phyloP scores from a whole-genome alignment of 2,888 invertebrate species.

The Pseudoips prasinana region DNA sequence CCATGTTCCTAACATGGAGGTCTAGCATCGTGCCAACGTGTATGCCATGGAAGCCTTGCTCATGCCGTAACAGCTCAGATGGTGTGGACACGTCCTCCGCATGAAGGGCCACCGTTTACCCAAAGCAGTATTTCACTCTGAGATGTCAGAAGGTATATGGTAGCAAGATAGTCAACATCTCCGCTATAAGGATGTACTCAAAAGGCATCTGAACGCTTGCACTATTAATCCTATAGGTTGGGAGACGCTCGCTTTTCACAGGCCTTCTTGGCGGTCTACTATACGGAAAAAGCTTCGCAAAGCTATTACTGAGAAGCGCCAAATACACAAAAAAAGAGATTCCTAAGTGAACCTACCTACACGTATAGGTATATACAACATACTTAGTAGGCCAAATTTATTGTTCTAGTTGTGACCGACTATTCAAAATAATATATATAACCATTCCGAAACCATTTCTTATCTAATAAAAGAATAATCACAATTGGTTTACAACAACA shows the following conservation, averaged over 20 bases:
- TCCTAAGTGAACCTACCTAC: no score
- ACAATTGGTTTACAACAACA: no score
- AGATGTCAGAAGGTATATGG: neutral
- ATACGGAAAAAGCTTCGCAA: no score
- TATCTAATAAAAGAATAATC: no score
- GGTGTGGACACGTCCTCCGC: conserved; percentile 7
- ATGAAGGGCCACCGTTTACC: conserved; percentile 4
- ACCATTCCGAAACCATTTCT: no score
- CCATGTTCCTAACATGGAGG: neutral
- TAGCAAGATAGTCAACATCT: neutral
- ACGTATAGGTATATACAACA: no score
- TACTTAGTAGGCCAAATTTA: no score
- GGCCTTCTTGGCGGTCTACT: neutral
- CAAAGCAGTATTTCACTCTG: conserved; percentile 1
- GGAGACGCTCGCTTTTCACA: neutral
- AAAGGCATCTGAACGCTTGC: neutral
- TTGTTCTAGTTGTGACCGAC: no score
- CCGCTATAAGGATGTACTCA: neutral
- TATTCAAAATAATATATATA: no score
- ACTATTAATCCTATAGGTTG: neutral
- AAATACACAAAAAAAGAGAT: no score
- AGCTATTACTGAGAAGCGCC: no score
- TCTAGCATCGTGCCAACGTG: neutral
- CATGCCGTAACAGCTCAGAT: conserved; percentile 4
- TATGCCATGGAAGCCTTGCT: conserved; percentile 1